A percentile compares a stretch with the other conserved stretches of the same genome.
phyloP scores from a whole-genome alignment of 2,888 invertebrate species.

The Conomelus anceps region DNA sequence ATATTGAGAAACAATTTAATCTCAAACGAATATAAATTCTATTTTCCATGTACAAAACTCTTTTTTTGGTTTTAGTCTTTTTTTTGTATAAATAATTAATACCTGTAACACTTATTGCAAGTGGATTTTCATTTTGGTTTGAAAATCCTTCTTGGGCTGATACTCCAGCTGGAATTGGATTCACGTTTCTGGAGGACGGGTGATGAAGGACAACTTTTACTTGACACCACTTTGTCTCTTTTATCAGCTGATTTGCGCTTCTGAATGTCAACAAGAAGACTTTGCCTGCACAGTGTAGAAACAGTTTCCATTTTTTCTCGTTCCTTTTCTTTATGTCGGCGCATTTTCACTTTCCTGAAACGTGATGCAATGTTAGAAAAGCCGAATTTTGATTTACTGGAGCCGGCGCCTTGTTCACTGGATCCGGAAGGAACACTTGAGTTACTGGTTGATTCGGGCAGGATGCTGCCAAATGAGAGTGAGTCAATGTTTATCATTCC shows the following conservation, averaged over 20 bases:
- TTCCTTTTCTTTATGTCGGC: conserved; percentile 31
- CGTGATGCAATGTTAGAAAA: conserved; percentile 18
- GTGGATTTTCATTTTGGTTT: conserved; percentile 26
- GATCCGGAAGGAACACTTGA: neutral
- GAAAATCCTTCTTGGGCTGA: conserved; percentile 31
- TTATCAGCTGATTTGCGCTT: conserved; percentile 9
- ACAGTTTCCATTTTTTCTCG: conserved; percentile 46
- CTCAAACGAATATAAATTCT: neutral
- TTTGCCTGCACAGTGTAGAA: conserved; percentile 66
- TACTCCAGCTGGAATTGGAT: conserved; percentile 29
- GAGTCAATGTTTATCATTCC: conserved; percentile 49
- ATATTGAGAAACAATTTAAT: neutral
- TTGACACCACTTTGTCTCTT: conserved; percentile 19
- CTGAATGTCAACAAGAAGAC: conserved; percentile 58
- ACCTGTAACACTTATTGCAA: neutral
- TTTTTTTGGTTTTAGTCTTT: neutral
- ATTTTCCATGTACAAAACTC: neutral
- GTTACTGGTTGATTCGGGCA: conserved; percentile 1
- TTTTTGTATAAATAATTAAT: neutral
- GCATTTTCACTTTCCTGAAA: conserved; percentile 23
- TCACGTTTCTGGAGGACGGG: conserved; percentile 34
- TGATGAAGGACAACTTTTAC: conserved; percentile 38
- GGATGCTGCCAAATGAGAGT: neutral
- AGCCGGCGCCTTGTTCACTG: conserved; percentile 11
- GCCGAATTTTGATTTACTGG: conserved; percentile 1